Evolutionary conservation across 2,888 invertebrate species (phyloP), one percentile per base, ranked within the genome.

Genomic region (Drosophila kanekoi): DNA sequence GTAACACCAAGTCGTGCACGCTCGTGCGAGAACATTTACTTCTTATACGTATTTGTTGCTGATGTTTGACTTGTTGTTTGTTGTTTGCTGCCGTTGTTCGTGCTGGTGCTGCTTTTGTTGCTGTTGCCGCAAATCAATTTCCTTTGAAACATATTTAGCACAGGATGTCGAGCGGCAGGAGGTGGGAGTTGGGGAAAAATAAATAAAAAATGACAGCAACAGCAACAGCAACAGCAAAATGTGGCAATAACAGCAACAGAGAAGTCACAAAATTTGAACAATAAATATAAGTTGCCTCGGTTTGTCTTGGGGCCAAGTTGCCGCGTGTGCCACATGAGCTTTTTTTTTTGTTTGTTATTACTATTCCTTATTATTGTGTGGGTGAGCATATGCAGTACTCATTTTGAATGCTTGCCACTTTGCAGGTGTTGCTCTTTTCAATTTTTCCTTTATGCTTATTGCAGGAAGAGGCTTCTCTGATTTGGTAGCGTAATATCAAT

Each of bases 71-170:
- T 49, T 48, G 28, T 41, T 45, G 18, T 62, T 61, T 59, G 41
- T 16, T 59, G 56, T 54, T 68, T 45, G 14, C 16, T 56, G 49
- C 53, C 62, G 10, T 37, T 53, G 41, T n/a, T 52, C 38, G 13
- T 37, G 40, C 40, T 53, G 53, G 6, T 53, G 32, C 3, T 56
- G 28, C 23, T 57, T n/a, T 49, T 47, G 43, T 32, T 52, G 60
- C 41, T 56, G 61, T 44, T 72, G 63, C 87, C 66, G 65, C 87
- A 82, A 82, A 82, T 85, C 87, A 82, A 87, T 81, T 87, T 87
- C 79, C 82, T 81, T 79, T 81, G 70, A 81, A 79, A 81, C 84
- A 81, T 87, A 79, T 87, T 84, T 84, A 72, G 81, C 87, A 54
- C 79, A 79, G 85, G 72, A 84, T 72, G 63, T 61, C 35, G 41